Percentiles rank a stretch among this genome's conserved stretches.
Evolutionary conservation across 2,888 invertebrate genomes (phyloP).

Genomic region (Nephrotoma guestfalica): DNA sequence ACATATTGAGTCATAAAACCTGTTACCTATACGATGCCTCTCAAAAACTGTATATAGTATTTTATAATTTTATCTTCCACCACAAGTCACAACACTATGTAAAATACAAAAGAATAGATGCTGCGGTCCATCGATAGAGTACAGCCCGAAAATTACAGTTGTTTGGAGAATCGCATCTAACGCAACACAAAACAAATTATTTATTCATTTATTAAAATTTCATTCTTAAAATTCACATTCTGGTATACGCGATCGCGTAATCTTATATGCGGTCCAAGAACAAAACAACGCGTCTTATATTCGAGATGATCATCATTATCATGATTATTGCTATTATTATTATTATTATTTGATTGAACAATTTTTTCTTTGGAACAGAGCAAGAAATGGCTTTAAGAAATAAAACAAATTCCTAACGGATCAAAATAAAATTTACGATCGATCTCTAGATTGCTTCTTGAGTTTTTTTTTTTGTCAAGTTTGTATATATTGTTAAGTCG

Average conservation of each 20-base stretch:
- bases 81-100: not conserved
- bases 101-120: not conserved
- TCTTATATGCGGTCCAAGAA: not conserved
- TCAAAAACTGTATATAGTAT: not conserved
- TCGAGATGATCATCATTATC: not conserved
- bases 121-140: not conserved
- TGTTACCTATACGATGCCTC: not conserved
- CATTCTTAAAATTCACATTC: not conserved
- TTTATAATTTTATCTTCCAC: not conserved
- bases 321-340: not conserved
- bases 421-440: not conserved
- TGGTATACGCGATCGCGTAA: not conserved
- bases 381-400: not conserved
- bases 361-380: not conserved
- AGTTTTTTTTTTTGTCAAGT: not conserved
- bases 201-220: not conserved
- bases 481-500: not conserved
- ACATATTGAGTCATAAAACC: not conserved
- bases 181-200: not conserved
- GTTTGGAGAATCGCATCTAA: not conserved
- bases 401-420: not conserved
- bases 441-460: not conserved
- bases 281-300: not conserved
- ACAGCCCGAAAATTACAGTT: not conserved
- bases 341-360: not conserved